A percentile compares a stretch with the other conserved stretches of the same genome.
Evolutionary conservation across 2,113 vertebrate genomes (phyloP).

Genomic region (Odontophorus gujanensis): DNA sequence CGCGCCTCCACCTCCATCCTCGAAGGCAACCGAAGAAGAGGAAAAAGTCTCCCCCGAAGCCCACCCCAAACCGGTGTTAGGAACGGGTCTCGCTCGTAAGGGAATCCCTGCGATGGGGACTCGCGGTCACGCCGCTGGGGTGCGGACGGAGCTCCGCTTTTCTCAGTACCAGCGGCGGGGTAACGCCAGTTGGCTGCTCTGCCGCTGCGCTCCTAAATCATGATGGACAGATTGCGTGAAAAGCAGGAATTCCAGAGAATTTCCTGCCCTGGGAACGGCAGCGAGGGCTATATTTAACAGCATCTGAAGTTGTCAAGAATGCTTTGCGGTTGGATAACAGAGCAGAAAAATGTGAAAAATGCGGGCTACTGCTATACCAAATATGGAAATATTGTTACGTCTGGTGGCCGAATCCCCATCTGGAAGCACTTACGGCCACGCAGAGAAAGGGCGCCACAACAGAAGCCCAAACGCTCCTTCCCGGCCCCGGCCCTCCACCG

Average conservation of each 20-base stretch:
- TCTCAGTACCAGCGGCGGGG: constrained; percentile 36
- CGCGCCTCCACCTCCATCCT: constrained; percentile 32
- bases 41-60: not conserved
- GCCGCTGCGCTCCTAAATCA: constrained; percentile 77
- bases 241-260: constrained; percentile 92
- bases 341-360: constrained; percentile 98
- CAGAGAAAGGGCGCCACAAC: constrained; percentile 84
- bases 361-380: constrained; percentile 98
- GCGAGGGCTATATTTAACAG: constrained; percentile 92
- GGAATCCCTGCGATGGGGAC: constrained; percentile 76
- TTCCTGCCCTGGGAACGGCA: constrained; percentile 92
- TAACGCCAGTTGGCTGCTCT: constrained; percentile 82
- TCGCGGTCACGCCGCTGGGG: constrained; percentile 75
- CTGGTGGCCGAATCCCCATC: constrained; percentile 92
- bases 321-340: constrained; percentile 95
- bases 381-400: constrained; percentile 99
- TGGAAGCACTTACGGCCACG: constrained; percentile 90
- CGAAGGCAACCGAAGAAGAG: constrained; percentile 31
- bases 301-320: constrained; percentile 96
- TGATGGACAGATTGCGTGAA: constrained; percentile 93
- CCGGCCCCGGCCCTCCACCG: not conserved
- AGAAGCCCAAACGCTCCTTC: constrained; percentile 67
- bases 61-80: constrained; percentile 15
- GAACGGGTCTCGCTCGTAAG: constrained; percentile 73
- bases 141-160: constrained; percentile 52